Conservation (phyloP, 2,888 invertebrate genomes). For the Ornithoptera priamus region DNA sequence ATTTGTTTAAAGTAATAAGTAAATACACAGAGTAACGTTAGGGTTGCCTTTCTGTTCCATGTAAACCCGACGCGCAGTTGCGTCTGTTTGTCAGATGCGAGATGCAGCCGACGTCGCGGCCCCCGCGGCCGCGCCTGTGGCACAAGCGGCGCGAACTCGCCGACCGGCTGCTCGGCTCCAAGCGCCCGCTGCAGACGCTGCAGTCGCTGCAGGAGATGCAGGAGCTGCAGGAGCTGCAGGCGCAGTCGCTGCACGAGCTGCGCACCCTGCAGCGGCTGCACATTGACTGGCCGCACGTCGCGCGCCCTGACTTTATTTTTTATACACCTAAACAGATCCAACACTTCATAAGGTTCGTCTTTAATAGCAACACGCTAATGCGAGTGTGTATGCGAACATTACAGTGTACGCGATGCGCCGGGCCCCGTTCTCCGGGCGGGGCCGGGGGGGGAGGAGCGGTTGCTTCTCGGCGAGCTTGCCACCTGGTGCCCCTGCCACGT, state of each 20-base stretch:
- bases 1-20: too few species aligned
- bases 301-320: slow-evolving; percentile 36
- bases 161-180: slow-evolving; percentile 27
- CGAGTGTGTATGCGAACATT: too few species aligned
- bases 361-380: neutral
- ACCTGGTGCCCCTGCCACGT: too few species aligned
- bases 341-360: slow-evolving; percentile 36
- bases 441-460: too few species aligned
- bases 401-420: too few species aligned
- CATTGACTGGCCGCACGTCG: slow-evolving; percentile 36
- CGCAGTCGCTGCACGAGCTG: slow-evolving; percentile 32
- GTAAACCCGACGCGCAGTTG: too few species aligned
- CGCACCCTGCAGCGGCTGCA: slow-evolving; percentile 30
- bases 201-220: slow-evolving; percentile 34
- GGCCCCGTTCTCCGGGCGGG: too few species aligned
- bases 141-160: slow-evolving; percentile 36
- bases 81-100: slow-evolving; percentile 11
- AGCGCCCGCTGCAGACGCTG: slow-evolving; percentile 27
- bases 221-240: slow-evolving; percentile 32
- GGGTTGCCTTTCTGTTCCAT: too few species aligned
- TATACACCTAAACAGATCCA: slow-evolving; percentile 40
- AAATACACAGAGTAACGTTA: too few species aligned
- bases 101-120: slow-evolving; percentile 30
- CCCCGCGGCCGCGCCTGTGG: slow-evolving; percentile 35
- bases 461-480: too few species aligned